Base-by-base conservation (phyloP, 2,888 invertebrate genomes). In the Muscina levida region DNA sequence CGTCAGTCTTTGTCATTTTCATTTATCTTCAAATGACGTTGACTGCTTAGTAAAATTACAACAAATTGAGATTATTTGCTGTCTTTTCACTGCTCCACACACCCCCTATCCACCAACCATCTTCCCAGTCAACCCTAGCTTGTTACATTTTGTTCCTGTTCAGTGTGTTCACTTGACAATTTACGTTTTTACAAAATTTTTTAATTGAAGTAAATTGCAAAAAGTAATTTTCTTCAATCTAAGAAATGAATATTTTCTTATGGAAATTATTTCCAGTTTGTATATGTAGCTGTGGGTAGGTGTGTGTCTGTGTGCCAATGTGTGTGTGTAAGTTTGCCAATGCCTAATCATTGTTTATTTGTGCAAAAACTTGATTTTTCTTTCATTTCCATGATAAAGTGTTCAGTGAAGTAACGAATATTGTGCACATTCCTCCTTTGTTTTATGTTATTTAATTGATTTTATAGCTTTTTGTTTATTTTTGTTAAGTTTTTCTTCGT, bases 191-290 rank as follows among this genome's bases (percentile, higher is more conserved):
- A 37, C 48, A 71, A 72, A 72, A 65, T 72, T 70, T 72, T 70
- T 72, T 76, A 72, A 72, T 76, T 76, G 65, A 66, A 67, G 74
- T 62, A 75, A 79, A 79, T 71, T 75, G 62, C 42, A 39, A 62
- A 59, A 62, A 62, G 62, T 42, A 62, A 62, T 62, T 62, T 59
- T 42, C 62, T 42, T 22, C 19, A 62, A 62, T 42, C 42, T 39
- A 26, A 57, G 15, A 37, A 37, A 11, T 19, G 51, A 19, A 19
- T 15, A 51, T 51, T 62, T 37, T 6, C 11, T 19, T 3, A 31
- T 5, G 31, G 31, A 31, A 31, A 31, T 5, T 3, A 31, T 31
- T 31, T 31, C 31, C 4, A 31, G 31, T 31, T 31, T 31, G 48
- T 19, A 19, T 19, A 8, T 19, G 19, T 5, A 19, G 10, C 1